Conservation (phyloP, 2,888 invertebrate species). For the Bombylius discolor region DNA sequence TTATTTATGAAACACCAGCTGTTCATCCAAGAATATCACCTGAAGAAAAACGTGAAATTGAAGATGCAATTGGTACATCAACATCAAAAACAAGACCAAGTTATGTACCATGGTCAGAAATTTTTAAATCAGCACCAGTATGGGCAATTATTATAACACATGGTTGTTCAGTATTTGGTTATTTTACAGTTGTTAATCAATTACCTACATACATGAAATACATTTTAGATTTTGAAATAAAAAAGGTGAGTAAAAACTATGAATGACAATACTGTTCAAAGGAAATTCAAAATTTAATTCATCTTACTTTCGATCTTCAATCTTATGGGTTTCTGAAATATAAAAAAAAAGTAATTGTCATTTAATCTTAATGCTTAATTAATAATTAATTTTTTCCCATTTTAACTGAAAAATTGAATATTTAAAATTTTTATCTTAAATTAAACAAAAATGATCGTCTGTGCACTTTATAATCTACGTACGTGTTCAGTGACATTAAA, state of each 20-base stretch:
- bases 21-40: constrained; percentile 67
- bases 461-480: too few species aligned
- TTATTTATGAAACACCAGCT: constrained; percentile 69
- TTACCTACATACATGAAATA: constrained; percentile 76
- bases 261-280: too few species aligned
- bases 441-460: too few species aligned
- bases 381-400: too few species aligned
- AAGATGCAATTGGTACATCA: constrained; percentile 55
- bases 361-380: too few species aligned
- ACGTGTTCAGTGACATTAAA: too few species aligned
- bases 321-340: too few species aligned
- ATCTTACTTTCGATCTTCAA: too few species aligned
- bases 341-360: too few species aligned
- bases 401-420: too few species aligned
- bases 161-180: constrained; percentile 72
- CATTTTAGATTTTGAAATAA: constrained; percentile 63
- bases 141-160: constrained; percentile 80
- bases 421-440: too few species aligned
- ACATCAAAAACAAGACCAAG: constrained; percentile 45
- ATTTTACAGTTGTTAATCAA: constrained; percentile 78
- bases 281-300: too few species aligned
- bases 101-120: constrained; percentile 59
- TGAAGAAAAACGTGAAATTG: constrained; percentile 58
- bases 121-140: constrained; percentile 60
- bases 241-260: constrained; percentile 47